Base-by-base conservation (phyloP, 2,797 vertebrate species). In the Epinephelus awoara region DNA sequence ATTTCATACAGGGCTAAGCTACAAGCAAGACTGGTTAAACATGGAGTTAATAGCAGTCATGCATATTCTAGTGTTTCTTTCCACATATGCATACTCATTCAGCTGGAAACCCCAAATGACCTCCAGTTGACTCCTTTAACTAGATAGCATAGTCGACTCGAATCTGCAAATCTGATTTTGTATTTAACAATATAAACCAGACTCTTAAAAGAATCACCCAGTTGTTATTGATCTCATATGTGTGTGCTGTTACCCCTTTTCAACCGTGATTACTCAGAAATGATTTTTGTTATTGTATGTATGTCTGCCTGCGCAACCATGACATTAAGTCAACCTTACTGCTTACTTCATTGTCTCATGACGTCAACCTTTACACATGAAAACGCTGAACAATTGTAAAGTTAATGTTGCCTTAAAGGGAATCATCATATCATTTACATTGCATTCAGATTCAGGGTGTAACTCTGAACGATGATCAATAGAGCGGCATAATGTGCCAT, bases 391-490 rank as follows among this genome's bases (percentile, higher is more conserved):
- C 17, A 78, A 87, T 91, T 42, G 71, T 71, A 87, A 92, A 92
- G 86, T 91, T 91, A 94, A 92, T 85, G 88, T 86, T 90, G 87
- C 90, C 90, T 94, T 83, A 79, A 79, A 94, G 93, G 85, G 88
- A 90, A 90, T 89, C 88, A 95, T 94, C 91, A 89, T 94, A 95
- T 95, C 94, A 93, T 95, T 95, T 95, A 94, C 94, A 94, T 94
- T 89, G 85, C 85, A 89, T 94, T 93, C 91, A 90, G 79, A 92
- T 90, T 87, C 88, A 88, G 81, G 70, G 79, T 86, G 91, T 90
- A 90, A 80, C 72, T 68, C 91, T 85, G 91, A 91, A 84, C 65
- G 87, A 62, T 83, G 93, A 91, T 88, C 94, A 95, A 85, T 92
- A 84, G 90, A 94, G 94, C 91, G 89, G 89, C 85, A 93, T 92